These are phyloP conservation scores for Crotalus horridus DNA, from an alignment of 2,113 vertebrate genomes.

Conservation along the genomic window DNA sequence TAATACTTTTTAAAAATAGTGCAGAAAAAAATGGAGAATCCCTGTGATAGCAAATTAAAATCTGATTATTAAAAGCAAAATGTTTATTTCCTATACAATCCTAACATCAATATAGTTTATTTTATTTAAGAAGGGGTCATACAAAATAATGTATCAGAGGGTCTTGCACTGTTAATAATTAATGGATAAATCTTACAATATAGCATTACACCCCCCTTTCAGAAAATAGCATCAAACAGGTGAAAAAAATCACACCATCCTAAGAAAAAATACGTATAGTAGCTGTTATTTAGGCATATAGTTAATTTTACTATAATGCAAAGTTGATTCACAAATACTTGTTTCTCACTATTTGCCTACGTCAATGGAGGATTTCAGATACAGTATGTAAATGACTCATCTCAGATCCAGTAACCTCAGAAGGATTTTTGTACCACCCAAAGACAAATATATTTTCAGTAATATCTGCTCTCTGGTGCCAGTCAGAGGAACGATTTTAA, in stretches of 20 bases:
- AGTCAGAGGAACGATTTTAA: not conserved
- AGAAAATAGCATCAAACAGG: not conserved
- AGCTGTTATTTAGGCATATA: not conserved
- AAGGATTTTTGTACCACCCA: not conserved
- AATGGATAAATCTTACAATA: not conserved
- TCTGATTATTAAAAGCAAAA: not conserved
- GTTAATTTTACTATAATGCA: not conserved
- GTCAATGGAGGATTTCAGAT: not conserved
- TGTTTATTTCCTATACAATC: not conserved
- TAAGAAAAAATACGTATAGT: not conserved
- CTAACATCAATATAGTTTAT: not conserved
- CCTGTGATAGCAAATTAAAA: not conserved
- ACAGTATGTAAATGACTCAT: not conserved
- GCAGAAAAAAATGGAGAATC: not conserved
- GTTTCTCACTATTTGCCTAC: not conserved
- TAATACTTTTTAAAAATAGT: not conserved
- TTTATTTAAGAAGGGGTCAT: not conserved
- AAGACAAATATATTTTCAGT: not conserved
- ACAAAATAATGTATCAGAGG: not conserved
- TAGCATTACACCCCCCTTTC: not conserved
- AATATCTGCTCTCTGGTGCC: not conserved
- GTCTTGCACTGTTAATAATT: not conserved
- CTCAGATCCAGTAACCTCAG: not conserved
- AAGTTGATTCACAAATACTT: not conserved
- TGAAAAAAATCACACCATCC: not conserved